phyloP scores from a whole-genome alignment of 35 echinoderm and acorn worm genomes.

The Apostichopus parvimensis region DNA sequence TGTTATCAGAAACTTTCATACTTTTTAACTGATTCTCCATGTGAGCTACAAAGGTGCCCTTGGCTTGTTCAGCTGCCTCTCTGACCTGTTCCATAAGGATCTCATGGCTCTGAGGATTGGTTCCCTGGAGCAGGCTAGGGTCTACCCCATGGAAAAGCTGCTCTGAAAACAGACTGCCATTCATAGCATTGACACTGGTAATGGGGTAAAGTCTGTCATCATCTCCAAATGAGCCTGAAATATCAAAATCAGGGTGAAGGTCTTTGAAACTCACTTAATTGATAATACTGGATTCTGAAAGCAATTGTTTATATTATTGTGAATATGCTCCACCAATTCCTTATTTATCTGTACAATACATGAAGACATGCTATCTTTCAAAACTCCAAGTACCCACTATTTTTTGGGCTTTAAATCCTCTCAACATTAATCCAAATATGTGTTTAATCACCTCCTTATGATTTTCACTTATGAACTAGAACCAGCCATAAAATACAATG shows the following conservation, averaged over 20 bases:
- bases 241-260: too few relatives aligned
- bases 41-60: conserved; percentile 29
- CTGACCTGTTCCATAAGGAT: conserved; percentile 29
- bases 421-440: too few relatives aligned
- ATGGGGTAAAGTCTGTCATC: conserved; percentile 3
- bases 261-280: not conserved
- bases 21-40: conserved; percentile 26
- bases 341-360: too few relatives aligned
- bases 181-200: conserved; percentile 13
- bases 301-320: too few relatives aligned
- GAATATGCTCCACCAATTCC: too few relatives aligned
- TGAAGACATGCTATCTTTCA: too few relatives aligned
- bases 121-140: not conserved
- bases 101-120: not conserved
- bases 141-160: conserved; percentile 43
- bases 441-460: too few relatives aligned
- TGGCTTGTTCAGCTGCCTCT: conserved; percentile 45
- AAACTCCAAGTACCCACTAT: too few relatives aligned
- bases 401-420: too few relatives aligned
- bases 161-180: conserved; percentile 14
- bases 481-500: too few relatives aligned
- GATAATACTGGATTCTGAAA: not conserved
- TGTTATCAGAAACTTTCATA: not conserved
- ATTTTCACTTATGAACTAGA: too few relatives aligned
- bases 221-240: conserved; percentile 6